Base-by-base conservation (phyloP, 2,113 vertebrate genomes). In the Onychostruthus taczanowskii region DNA sequence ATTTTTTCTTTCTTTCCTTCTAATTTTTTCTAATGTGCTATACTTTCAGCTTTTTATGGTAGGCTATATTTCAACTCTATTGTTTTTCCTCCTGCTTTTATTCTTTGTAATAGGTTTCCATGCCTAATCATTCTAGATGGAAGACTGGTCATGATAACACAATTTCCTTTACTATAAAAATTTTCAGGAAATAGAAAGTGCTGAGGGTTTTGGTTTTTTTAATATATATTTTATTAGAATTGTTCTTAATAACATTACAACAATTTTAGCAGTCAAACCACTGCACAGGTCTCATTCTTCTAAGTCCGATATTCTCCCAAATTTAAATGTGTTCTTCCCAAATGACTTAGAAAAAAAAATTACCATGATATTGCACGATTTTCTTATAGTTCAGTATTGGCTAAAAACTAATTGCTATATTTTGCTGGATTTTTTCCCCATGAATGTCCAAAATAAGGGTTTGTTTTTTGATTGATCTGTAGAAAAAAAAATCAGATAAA, bases 1-100 rank as follows among this genome's bases (percentile, higher is more conserved):
- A 49, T 79, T 95, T 94, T 86, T 95, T 74, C 66, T 49, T 46
- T 89, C 11, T 44, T 83, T 78, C 43, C 26, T 95, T 85, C 72
- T 70, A 46, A 7, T 44, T 7, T 93, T 64, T 81, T 77, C 35
- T 66, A 90, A 93, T 62, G 31, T 8, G 11, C 47, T 70, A 28
- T 3, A 66, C 33, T 89, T 84, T 41, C 31, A 88, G 24, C 63
- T 67, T 84, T 96, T 68, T 30, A 10, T 2, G 1, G 9, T 52
- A 30, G 63, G 18, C 16, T 85, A 30, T 77, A 9, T 89, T 94
- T 56, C 14, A 78, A 22, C 3, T 33, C 17, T 16, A 44, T 33
- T 66, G 28, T 41, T 28, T 11, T 1, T 1, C 8, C 11, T 6
- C 2, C 55, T 55, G 7, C 13, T 81, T 91, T 83, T 91, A 31